Evolutionary conservation across 2,113 vertebrate genomes (phyloP).

Genomic region (Aegithalos caudatus): DNA sequence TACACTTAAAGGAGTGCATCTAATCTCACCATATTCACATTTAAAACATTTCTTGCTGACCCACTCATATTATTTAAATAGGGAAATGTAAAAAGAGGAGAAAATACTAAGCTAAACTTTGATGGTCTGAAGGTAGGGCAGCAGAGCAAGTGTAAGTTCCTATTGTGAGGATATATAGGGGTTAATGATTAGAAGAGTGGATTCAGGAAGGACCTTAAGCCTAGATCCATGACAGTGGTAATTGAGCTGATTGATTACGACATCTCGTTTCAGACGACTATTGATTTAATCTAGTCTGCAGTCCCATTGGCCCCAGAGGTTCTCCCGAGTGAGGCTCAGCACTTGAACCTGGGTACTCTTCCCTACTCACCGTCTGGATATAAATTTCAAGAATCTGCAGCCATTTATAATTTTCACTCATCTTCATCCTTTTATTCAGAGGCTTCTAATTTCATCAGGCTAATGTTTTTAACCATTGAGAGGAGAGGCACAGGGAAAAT

Average conservation of each 20-base stretch:
- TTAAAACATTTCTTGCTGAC: not conserved
- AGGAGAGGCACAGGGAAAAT: not conserved
- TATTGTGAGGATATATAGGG: constrained; percentile 28
- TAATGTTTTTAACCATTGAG: constrained; percentile 40
- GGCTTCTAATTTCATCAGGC: not conserved
- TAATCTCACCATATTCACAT: not conserved
- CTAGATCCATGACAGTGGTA: constrained; percentile 69
- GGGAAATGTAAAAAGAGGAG: not conserved
- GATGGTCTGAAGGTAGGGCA: not conserved
- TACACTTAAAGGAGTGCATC: not conserved
- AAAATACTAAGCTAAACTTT: not conserved
- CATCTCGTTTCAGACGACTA: constrained; percentile 77
- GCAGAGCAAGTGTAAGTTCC: not conserved
- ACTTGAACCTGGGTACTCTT: constrained; percentile 71
- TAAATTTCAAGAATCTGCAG: constrained; percentile 50
- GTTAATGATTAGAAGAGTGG: constrained; percentile 63
- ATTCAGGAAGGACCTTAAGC: constrained; percentile 63
- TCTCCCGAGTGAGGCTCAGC: constrained; percentile 54
- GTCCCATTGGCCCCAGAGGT: constrained; percentile 60
- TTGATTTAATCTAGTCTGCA: constrained; percentile 79
- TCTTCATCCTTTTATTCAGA: constrained; percentile 7
- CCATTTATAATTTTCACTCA: constrained; percentile 35
- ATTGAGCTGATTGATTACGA: constrained; percentile 81
- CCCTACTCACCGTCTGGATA: not conserved
- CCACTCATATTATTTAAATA: not conserved